Conservation (phyloP, 2,888 invertebrate genomes). For the Hyppa rectilinea region DNA sequence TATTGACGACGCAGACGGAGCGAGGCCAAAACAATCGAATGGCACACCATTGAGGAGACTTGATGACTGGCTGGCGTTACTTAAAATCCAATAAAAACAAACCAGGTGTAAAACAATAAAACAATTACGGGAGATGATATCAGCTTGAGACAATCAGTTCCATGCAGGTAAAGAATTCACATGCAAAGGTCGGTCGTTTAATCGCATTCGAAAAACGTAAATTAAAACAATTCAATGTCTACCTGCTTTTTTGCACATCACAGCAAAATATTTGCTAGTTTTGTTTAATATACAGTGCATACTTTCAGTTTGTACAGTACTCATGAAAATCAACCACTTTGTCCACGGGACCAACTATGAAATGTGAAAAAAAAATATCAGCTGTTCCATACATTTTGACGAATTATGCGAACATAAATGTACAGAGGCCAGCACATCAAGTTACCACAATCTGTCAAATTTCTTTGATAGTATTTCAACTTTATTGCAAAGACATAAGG, state of each 20-base stretch:
- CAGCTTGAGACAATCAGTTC: slow-evolving; percentile 10
- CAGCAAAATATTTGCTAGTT: not conserved
- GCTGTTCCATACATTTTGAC: too few relatives aligned
- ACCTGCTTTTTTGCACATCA: not conserved
- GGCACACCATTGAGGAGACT: slow-evolving; percentile 53
- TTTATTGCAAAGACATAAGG: too few relatives aligned
- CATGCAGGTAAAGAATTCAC: slow-evolving; percentile 16
- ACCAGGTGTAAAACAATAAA: slow-evolving; percentile 41
- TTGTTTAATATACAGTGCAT: not conserved
- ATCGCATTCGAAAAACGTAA: not conserved
- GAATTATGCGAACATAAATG: too few relatives aligned
- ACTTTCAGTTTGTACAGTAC: too few relatives aligned
- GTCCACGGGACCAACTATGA: too few relatives aligned
- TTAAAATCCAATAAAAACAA: slow-evolving; percentile 51
- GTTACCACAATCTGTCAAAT: too few relatives aligned
- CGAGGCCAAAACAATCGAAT: slow-evolving; percentile 71
- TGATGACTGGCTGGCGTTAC: slow-evolving; percentile 42
- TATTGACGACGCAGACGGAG: slow-evolving; percentile 63
- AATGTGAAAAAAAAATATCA: too few relatives aligned
- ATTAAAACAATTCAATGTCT: not conserved
- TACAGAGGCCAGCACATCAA: too few relatives aligned
- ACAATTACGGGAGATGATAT: slow-evolving; percentile 34
- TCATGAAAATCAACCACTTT: too few relatives aligned
- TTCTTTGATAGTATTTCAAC: too few relatives aligned
- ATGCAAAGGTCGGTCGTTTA: slow-evolving; percentile 13